These are phyloP conservation scores for Zosterops japonicus DNA, from an alignment of 2,113 vertebrate species.

Conservation along the genomic window DNA sequence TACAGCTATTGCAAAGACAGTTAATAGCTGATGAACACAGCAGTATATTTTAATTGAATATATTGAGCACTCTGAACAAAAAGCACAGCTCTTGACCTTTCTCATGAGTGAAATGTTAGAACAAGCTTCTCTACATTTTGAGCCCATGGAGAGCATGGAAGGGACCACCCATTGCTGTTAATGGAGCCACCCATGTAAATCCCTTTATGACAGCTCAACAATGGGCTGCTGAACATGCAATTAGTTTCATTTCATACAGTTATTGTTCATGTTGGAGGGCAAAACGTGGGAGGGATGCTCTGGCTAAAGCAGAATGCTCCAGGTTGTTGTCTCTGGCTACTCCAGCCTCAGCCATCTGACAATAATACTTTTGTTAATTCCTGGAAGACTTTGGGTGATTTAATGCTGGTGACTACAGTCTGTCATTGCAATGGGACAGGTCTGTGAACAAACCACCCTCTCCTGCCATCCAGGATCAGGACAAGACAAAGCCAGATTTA, in stretches of 20 bases:
- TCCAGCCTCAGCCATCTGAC: neutral
- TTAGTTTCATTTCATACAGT: conserved; percentile 14
- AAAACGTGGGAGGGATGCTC: neutral
- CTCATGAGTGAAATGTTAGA: conserved; percentile 28
- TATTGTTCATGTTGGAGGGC: neutral
- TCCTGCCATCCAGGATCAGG: neutral
- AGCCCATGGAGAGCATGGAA: neutral
- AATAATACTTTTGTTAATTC: neutral
- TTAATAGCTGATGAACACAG: conserved; percentile 53
- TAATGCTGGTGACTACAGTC: neutral
- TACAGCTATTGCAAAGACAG: conserved; percentile 47
- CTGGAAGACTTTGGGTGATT: neutral
- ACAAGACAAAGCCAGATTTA: neutral
- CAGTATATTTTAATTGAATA: conserved; percentile 58
- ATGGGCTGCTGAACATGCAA: neutral
- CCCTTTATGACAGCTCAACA: neutral
- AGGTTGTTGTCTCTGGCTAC: neutral
- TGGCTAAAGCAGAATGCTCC: neutral
- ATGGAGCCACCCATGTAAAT: neutral
- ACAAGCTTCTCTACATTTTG: neutral
- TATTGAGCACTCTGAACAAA: conserved; percentile 47
- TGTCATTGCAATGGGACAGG: neutral
- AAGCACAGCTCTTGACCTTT: conserved; percentile 57
- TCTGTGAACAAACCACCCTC: neutral
- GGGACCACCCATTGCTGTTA: neutral